Evolutionary conservation across 2,888 invertebrate species (phyloP).

Genomic region (Eupithecia subumbrata): DNA sequence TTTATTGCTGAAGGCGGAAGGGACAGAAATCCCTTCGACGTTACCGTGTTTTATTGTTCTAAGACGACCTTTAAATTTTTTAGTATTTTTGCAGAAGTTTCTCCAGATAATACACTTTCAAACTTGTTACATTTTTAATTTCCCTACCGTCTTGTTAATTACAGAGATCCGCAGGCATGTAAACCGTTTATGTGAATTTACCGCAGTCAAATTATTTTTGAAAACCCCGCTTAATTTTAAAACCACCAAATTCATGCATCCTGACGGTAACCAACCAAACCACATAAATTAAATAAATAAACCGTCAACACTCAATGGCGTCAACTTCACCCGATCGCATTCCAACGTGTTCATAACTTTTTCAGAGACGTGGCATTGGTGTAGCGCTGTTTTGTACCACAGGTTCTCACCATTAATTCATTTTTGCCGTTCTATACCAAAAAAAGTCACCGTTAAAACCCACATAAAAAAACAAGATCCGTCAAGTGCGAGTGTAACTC

Average conservation of each 20-base stretch:
- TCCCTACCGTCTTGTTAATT: too few relatives aligned
- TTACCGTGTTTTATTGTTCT: slow-evolving; percentile 24
- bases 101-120: not conserved
- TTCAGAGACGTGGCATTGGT: not conserved
- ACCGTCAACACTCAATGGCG: not conserved
- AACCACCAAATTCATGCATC: not conserved
- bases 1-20: slow-evolving; percentile 31
- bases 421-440: too few relatives aligned
- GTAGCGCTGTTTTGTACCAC: too few relatives aligned
- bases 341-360: not conserved
- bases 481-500: too few relatives aligned
- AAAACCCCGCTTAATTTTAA: not conserved
- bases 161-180: too few relatives aligned
- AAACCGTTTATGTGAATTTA: not conserved
- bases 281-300: not conserved
- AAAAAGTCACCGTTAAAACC: too few relatives aligned
- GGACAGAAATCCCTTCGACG: slow-evolving; percentile 29
- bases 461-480: too few relatives aligned
- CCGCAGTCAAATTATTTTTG: not conserved
- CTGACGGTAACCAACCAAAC: not conserved
- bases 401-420: too few relatives aligned
- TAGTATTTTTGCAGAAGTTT: slow-evolving; percentile 3
- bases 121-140: not conserved
- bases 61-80: slow-evolving; percentile 7
- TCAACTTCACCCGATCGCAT: not conserved